Evolutionary conservation across 2,888 invertebrate genomes (phyloP), one percentile per base, ranked within the genome.

Genomic region (Phyllotreta striolata): DNA sequence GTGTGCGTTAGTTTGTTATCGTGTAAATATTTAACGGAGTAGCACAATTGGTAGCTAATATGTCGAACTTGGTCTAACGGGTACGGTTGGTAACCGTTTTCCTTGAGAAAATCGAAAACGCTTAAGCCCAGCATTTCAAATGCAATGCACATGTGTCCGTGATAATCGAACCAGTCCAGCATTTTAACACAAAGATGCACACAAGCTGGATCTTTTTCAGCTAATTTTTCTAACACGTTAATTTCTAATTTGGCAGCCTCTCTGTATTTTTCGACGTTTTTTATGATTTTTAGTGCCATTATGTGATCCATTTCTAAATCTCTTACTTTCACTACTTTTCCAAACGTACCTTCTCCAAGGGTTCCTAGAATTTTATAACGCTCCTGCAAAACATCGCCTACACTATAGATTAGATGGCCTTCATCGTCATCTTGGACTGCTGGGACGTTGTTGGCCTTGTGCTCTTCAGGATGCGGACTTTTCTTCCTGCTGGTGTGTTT

Each of bases 161-260:
- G 95, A 83, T 95, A 98, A 84, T 97, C 96, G 83, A 98, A 98
- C 93, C 95, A 97, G 83, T 96, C 95, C 80, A 96, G 84, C 95
- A 98, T 95, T 84, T 93, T 93, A 66, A 98, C 97, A 83, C 97
- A 97, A 79, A 97, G 87, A 81, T 95, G 92, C 86, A 92, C 91
- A 81, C 95, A 92, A 76, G 92, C 90, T 59, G 97, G 96, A 87
- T 99, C 98, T 81, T 92, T 92, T 78, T 93, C 92, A 68, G 93
- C 91, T 76, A 99, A 89, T 84, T 96, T 98, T 83, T 98, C 96
- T 81, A 99, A 87, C 59, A 98, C 98, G 84, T 98, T 98, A 74
- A 99, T 98, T 85, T 99, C 99, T 79, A 99, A 86, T 84, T 96
- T 97, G 72, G 99, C 99, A 75, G 99, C 99, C 85, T 99, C 98